Evolutionary conservation across 2,113 vertebrate species (phyloP), one percentile per base, ranked within the genome.

Genomic region (Caloenas nicobarica): DNA sequence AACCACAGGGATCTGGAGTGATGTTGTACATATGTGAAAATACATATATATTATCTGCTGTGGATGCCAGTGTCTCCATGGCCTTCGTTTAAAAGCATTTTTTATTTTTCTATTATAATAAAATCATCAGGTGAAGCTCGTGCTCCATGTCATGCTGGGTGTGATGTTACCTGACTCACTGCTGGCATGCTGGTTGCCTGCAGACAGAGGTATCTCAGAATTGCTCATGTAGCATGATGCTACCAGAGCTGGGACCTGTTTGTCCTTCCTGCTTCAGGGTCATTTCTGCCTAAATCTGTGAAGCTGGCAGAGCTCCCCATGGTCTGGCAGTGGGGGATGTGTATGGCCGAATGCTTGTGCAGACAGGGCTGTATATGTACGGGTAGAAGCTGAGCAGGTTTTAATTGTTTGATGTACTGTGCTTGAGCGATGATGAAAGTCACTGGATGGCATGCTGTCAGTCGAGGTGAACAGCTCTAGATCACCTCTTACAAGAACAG

Each of bases 301-400:
- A 28, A 74, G 23, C 4, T 40, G 66, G 33, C 51, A 29, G n/a
- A 46, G 33, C 23, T 79, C 42, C 16, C 12, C 5, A 4, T 1
- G 5, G 22, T 25, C 68, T n/a, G 44, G n/a, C 2, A 1, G 54
- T 4, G 2, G 54, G 40, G 38, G 8, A 64, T 7, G 34, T 1
- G 0, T 17, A n/a, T 16, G 54, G 38, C 58, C 2, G 0, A 69
- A 19, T 1, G 1, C 28, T 72, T 51, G 12, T 0, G 5, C 44
- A 54, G 42, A 4, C 17, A 9, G 40, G 36, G 62, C 62, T 36
- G 11, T 38, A 53, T n/a, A 58, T 40, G 23, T 36, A 14, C 11
- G 48, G 21, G 28, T 48, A 29, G 57, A 73, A 38, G 57, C n/a
- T 36, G 53, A 71, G 61, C 61, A n/a, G 61, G 18, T 79, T 66